Conservation (phyloP, 2,888 invertebrate genomes). For the Diarsia mendica region DNA sequence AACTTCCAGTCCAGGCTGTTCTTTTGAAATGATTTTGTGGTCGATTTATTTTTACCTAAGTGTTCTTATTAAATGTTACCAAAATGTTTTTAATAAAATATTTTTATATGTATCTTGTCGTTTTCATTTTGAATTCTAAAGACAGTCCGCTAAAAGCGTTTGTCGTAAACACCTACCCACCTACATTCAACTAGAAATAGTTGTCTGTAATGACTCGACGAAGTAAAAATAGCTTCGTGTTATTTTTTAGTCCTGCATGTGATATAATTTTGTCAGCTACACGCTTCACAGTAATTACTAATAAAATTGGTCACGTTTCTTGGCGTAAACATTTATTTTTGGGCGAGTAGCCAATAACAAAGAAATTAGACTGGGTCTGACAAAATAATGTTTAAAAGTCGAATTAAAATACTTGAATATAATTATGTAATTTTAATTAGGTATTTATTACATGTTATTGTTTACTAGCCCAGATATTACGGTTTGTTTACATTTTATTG, state of each 20-base stretch:
- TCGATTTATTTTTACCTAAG: constrained; percentile 91
- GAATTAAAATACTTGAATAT: constrained; percentile 9
- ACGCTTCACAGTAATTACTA: constrained; percentile 61
- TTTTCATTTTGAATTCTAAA: constrained; percentile 70
- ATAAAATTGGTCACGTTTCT: constrained; percentile 77
- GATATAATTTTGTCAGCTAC: constrained; percentile 65
- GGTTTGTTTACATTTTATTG: constrained; percentile 48
- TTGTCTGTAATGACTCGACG: constrained; percentile 60
- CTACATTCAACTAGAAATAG: constrained; percentile 65
- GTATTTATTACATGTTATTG: constrained; percentile 27
- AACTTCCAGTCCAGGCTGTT: constrained; percentile 91
- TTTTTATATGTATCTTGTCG: constrained; percentile 89
- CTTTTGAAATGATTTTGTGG: constrained; percentile 91
- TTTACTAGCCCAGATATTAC: constrained; percentile 17
- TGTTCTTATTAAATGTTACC: constrained; percentile 92
- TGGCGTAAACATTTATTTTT: constrained; percentile 73
- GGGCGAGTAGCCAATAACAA: constrained; percentile 74
- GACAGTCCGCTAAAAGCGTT: constrained; percentile 18
- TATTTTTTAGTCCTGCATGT: constrained; percentile 67
- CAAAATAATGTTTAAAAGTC: constrained; percentile 38
- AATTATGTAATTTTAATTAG: constrained; percentile 11
- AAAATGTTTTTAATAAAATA: constrained; percentile 92
- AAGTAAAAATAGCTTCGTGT: constrained; percentile 69
- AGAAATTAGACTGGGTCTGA: constrained; percentile 57
- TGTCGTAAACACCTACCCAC: constrained; percentile 50